Percentiles rank a stretch among this genome's conserved stretches.
Evolutionary conservation across 2,888 invertebrate species (phyloP).

Genomic region (Hoplodrina blanda): DNA sequence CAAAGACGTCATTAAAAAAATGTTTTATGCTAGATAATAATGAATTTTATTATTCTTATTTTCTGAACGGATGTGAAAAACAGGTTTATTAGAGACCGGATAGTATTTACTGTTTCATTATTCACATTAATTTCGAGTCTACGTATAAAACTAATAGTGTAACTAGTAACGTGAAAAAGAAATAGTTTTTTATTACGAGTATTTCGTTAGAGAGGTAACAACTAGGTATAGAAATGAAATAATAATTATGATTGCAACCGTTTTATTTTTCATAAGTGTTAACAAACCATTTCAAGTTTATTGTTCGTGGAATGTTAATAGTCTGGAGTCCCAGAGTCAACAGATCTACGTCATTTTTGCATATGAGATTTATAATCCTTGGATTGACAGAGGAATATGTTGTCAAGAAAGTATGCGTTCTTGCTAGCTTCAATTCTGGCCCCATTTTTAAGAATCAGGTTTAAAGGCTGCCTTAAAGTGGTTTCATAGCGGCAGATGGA

Average conservation of each 20-base stretch:
- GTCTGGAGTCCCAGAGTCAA: too few relatives aligned
- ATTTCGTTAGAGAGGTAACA: constrained; percentile 21
- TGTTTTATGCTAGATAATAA: too few relatives aligned
- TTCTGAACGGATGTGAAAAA: too few relatives aligned
- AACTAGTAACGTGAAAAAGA: neutral
- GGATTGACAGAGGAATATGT: too few relatives aligned
- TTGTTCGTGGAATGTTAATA: neutral
- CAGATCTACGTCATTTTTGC: too few relatives aligned
- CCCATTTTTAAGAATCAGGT: too few relatives aligned
- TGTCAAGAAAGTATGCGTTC: too few relatives aligned
- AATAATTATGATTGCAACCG: constrained; percentile 6
- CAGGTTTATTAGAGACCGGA: neutral
- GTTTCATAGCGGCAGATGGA: too few relatives aligned
- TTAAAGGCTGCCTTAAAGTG: too few relatives aligned
- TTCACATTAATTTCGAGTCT: neutral
- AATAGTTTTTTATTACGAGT: neutral
- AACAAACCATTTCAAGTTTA: constrained; percentile 20
- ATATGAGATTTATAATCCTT: too few relatives aligned
- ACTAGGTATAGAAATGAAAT: constrained; percentile 10
- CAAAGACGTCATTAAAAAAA: neutral
- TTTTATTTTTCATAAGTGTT: constrained; percentile 31
- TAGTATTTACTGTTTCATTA: neutral
- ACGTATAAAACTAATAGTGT: neutral
- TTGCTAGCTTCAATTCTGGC: too few relatives aligned
- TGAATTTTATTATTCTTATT: neutral